These are phyloP conservation scores for Acropora tenuis DNA, from an alignment of 64 coral and sea anemone genomes.

Conservation along the genomic window DNA sequence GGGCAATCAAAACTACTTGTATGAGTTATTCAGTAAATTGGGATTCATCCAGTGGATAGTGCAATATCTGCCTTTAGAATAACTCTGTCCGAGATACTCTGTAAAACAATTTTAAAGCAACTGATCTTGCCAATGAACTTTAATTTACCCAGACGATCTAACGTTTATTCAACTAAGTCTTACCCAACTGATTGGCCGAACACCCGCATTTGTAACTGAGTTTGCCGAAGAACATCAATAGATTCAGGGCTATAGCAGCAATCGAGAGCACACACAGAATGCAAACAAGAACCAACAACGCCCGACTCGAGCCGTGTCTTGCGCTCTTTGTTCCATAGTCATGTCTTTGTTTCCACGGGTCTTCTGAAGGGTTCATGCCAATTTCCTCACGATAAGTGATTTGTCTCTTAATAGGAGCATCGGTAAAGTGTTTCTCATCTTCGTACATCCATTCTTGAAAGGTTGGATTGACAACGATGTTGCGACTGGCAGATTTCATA, in stretches of 20 bases:
- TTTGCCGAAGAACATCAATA: conserved; percentile 17
- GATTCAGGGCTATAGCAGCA: not conserved
- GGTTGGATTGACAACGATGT: conserved; percentile 14
- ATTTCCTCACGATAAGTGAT: conserved; percentile 37
- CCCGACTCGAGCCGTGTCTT: not conserved
- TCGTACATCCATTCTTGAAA: conserved; percentile 35
- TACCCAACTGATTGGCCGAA: not conserved
- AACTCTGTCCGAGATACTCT: too few relatives aligned
- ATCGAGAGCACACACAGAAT: not conserved
- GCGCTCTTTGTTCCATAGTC: not conserved
- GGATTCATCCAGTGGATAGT: too few relatives aligned
- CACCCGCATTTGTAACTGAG: not conserved
- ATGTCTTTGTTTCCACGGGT: conserved; percentile 1
- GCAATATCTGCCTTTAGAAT: too few relatives aligned
- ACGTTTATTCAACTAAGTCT: not conserved
- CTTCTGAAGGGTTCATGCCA: not conserved
- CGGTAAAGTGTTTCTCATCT: not conserved
- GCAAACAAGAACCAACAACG: not conserved
- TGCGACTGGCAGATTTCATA: not conserved
- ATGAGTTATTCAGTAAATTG: too few relatives aligned
- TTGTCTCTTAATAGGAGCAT: conserved; percentile 3
- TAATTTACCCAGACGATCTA: not conserved
- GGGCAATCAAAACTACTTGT: too few relatives aligned
- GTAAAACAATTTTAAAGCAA: not conserved
- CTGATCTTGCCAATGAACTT: not conserved